phyloP scores from a whole-genome alignment of 2,797 vertebrate genomes.

The Coregonus suidteri region DNA sequence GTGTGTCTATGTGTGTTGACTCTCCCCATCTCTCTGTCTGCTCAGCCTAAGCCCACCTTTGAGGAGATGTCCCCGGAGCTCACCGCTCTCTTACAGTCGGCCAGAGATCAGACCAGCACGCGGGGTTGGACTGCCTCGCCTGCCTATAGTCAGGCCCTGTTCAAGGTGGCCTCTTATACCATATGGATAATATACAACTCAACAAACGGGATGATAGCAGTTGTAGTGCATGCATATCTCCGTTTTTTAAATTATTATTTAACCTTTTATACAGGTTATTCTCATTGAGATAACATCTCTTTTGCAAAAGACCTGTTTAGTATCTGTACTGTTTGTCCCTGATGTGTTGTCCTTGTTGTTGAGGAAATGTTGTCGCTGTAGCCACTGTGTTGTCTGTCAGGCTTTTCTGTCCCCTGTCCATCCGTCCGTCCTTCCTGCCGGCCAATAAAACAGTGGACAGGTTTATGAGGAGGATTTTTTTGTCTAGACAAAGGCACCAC shows the following conservation, averaged over 20 bases:
- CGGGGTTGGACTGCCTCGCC: constrained; percentile 81
- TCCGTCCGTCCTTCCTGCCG: neutral
- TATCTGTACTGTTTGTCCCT: neutral
- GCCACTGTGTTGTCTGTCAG: constrained; percentile 12
- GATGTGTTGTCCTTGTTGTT: neutral
- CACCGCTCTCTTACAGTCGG: constrained; percentile 88
- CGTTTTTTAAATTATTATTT: too few relatives aligned
- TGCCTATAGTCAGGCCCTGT: constrained; percentile 62
- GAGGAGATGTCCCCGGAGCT: constrained; percentile 90
- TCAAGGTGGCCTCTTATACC: constrained; percentile 76
- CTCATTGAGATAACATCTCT: neutral
- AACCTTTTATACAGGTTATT: too few relatives aligned
- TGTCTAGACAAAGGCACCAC: neutral
- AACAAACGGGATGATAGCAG: neutral
- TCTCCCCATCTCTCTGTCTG: constrained; percentile 42
- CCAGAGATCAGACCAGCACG: constrained; percentile 85
- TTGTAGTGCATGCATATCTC: neutral
- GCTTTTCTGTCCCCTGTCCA: neutral
- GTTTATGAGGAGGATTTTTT: constrained; percentile 13
- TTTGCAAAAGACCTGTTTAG: neutral
- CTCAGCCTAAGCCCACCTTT: constrained; percentile 86
- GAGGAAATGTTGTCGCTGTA: neutral
- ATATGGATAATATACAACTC: constrained; percentile 5
- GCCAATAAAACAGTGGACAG: constrained; percentile 20
- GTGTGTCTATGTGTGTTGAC: constrained; percentile 49